Evolutionary conservation across 2,888 invertebrate species (phyloP).

Genomic region (Tetragonisca angustula): DNA sequence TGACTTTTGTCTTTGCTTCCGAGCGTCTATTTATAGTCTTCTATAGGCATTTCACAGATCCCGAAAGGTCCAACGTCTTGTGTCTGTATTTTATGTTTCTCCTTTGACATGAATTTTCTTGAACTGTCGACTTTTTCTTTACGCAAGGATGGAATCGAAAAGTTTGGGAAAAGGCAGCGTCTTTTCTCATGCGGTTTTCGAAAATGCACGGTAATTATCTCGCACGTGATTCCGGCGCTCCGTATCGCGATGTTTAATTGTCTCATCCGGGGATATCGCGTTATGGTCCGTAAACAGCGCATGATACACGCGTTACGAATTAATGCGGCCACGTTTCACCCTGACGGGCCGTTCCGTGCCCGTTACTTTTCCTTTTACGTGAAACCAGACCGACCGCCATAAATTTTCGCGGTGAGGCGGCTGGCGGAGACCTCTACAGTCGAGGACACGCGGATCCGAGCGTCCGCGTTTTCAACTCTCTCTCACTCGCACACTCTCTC

Average conservation of each 20-base stretch:
- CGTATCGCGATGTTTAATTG: slow-evolving; percentile 59
- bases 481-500: no score
- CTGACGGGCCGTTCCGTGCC: slow-evolving; percentile 28
- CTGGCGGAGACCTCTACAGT: neutral
- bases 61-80: no score
- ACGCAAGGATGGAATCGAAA: neutral
- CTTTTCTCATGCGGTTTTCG: slow-evolving; percentile 40
- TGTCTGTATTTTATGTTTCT: no score
- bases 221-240: slow-evolving; percentile 35
- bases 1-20: no score
- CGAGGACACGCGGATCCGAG: neutral
- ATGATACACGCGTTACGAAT: slow-evolving; percentile 52
- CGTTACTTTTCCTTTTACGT: slow-evolving; percentile 46
- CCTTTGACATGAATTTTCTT: no score
- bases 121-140: no score
- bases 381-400: slow-evolving; percentile 36
- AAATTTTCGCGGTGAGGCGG: slow-evolving; percentile 29
- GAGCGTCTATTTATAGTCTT: no score
- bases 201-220: slow-evolving; percentile 52
- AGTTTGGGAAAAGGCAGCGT: neutral
- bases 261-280: slow-evolving; percentile 43
- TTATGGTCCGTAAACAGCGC: slow-evolving; percentile 62
- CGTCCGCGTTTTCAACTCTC: slow-evolving; percentile 17
- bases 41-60: no score
- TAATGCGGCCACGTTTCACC: slow-evolving; percentile 49